Conservation (phyloP, 2,888 invertebrate species). For the Theretra japonica region DNA sequence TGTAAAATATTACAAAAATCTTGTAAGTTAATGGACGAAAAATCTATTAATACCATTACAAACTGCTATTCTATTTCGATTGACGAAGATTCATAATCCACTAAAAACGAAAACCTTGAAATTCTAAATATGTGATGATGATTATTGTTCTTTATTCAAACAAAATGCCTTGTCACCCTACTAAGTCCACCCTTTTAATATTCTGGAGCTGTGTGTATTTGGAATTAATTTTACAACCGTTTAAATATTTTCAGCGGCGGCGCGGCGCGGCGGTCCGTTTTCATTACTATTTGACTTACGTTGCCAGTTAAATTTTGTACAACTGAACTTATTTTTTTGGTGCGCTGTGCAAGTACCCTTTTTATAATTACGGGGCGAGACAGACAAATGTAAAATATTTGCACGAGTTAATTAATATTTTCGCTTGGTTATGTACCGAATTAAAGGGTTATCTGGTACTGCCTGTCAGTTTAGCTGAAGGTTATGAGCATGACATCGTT, state of each 20-base stretch:
- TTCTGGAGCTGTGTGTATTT: conserved; percentile 61
- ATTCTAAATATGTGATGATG: too few species aligned
- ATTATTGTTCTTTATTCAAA: neutral
- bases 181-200: conserved; percentile 68
- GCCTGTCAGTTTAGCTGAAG: too few species aligned
- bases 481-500: too few species aligned
- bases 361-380: neutral
- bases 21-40: too few species aligned
- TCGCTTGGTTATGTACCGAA: neutral
- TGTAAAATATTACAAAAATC: too few species aligned
- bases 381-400: conserved; percentile 3
- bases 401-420: conserved; percentile 13
- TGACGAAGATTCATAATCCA: too few species aligned
- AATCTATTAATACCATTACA: too few species aligned
- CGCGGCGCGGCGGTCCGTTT: conserved; percentile 46
- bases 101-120: too few species aligned
- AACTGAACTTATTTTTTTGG: conserved; percentile 37
- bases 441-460: neutral
- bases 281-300: conserved; percentile 72
- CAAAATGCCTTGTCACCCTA: conserved; percentile 52
- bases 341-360: conserved; percentile 21
- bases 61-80: too few species aligned
- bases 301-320: conserved; percentile 49
- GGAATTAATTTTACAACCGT: conserved; percentile 71
- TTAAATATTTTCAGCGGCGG: conserved; percentile 65